Percentiles rank a stretch among this genome's conserved stretches.
Conservation (phyloP, 1,140 invertebrate species). For the Tenebrio molitor region DNA sequence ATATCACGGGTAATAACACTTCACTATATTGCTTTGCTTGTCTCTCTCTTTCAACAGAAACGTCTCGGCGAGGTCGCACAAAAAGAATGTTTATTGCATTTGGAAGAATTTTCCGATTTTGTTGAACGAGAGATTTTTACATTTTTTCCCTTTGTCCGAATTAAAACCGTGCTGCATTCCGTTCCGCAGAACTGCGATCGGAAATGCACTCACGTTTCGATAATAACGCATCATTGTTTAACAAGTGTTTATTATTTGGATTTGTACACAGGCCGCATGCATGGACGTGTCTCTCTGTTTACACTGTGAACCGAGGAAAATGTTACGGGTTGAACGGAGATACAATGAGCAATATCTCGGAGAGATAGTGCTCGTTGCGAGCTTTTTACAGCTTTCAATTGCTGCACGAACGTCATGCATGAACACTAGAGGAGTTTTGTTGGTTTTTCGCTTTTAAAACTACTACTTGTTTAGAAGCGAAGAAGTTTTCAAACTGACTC, state of each 20-base stretch:
- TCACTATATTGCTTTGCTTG: constrained; percentile 39
- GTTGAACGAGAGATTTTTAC: constrained; percentile 20
- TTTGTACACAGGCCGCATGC: too few relatives aligned
- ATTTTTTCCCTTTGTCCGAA: neutral
- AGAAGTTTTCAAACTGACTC: neutral
- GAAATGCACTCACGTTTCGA: too few relatives aligned
- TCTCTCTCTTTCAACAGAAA: constrained; percentile 37
- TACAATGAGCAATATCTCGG: constrained; percentile 19
- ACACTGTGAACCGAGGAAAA: neutral
- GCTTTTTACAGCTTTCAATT: constrained; percentile 43
- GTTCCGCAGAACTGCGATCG: too few relatives aligned
- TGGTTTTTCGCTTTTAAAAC: constrained; percentile 5
- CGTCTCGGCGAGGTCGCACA: neutral
- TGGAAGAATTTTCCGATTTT: constrained; percentile 28
- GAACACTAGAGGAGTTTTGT: constrained; percentile 3
- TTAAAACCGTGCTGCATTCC: too few relatives aligned
- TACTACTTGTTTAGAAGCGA: constrained; percentile 13
- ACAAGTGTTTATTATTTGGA: too few relatives aligned
- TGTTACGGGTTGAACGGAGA: neutral
- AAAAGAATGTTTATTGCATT: constrained; percentile 36
- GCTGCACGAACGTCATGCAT: constrained; percentile 32
- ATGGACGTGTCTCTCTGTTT: too few relatives aligned
- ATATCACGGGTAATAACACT: constrained; percentile 79
- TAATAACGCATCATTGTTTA: too few relatives aligned
- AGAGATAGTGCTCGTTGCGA: constrained; percentile 25